phyloP scores from a whole-genome alignment of 2,797 vertebrate genomes.

The Lagorchestes hirsutus region DNA sequence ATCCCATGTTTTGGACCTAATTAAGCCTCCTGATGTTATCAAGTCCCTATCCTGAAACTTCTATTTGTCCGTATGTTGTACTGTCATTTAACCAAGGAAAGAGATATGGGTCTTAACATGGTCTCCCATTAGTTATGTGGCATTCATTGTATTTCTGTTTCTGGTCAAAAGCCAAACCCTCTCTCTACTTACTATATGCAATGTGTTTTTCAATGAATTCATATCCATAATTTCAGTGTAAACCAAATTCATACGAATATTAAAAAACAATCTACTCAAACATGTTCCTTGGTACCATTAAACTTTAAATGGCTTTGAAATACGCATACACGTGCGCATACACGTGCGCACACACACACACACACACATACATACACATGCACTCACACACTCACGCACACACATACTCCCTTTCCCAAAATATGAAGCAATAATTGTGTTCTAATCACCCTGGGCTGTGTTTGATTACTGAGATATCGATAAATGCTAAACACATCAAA shows the following conservation, averaged over 20 bases:
- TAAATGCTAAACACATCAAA: constrained; percentile 81
- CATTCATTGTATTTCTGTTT: background rate
- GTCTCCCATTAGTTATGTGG: background rate
- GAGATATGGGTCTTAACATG: background rate
- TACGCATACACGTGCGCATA: background rate
- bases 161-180: constrained; percentile 41
- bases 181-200: constrained; percentile 15
- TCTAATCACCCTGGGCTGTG: constrained; percentile 79
- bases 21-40: background rate
- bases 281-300: constrained; percentile 73
- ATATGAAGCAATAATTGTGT: constrained; percentile 76
- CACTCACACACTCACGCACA: background rate
- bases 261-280: constrained; percentile 75
- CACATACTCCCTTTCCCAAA: constrained; percentile 63
- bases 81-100: constrained; percentile 3
- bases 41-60: constrained; percentile 6
- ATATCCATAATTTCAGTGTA: constrained; percentile 76
- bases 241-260: constrained; percentile 80
- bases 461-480: constrained; percentile 81
- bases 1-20: background rate
- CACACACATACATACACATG: background rate
- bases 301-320: constrained; percentile 77
- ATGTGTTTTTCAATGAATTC: constrained; percentile 30
- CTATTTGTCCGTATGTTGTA: background rate
- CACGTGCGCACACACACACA: background rate